Evolutionary conservation across 1,140 invertebrate species (phyloP), one percentile per base, ranked within the genome.

Genomic region (Chrysomallon squamiferum): DNA sequence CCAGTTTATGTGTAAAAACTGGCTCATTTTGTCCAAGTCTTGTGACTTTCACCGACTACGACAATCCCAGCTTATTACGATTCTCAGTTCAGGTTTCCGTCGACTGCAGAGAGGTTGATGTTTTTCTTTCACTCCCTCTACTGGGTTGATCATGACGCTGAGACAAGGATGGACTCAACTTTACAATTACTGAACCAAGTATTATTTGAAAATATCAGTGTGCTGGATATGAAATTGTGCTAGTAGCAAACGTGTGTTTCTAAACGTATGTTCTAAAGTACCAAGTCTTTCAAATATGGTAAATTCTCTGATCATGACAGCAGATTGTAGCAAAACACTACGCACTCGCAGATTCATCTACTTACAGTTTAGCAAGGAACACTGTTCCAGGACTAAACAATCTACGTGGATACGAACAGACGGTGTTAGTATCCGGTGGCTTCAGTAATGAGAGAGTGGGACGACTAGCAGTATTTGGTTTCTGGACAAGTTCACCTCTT

Each of bases 391-490:
- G 84, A 49, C 71, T 86, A 22, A 72, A 82, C 13, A 87, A 84
- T 67, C 88, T 87, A 30, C 81, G 91, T 61, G 91, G 91, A 43
- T 91, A 91, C 88, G 89, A 91, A 78, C 78, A 90, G 68, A 89
- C 90, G 32, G 84, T 92, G 29, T 82, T 92, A 15, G 91, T 91
- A 71, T 86, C 92, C 54, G 91, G 91, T 0, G 91, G 91, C 0
- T 92, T 92, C 79, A 63, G 68, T 33, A 89, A 90, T 35, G 87
- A 89, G 35, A 86, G n/a, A n/a, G 86, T 68, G 91, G 91, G 3
- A 88, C 92, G 43, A 92, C 90, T n/a, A 92, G 92, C 84, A 89
- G 91, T 76, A 90, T 89, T 38, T 43, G 65, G 45, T 92, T 90
- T 80, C 89, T 88, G 67, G 85, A 91, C 43, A 86, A 87, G 18